Conservation (phyloP, 1,140 invertebrate species). For the Gryon sp. region DNA sequence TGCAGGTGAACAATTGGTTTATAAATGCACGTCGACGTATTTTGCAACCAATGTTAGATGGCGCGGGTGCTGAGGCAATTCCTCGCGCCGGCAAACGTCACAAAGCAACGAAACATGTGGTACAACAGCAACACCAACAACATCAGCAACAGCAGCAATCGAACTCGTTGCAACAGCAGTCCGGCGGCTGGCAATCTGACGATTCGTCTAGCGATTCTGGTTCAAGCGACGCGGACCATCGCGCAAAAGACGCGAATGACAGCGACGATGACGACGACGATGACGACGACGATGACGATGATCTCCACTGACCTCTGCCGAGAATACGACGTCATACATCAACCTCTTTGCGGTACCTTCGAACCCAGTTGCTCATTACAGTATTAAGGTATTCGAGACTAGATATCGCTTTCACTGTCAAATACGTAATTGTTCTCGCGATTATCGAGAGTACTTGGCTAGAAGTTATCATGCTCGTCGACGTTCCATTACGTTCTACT, state of each 20-base stretch:
- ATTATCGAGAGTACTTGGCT: slow-evolving; percentile 73
- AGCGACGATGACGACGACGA: slow-evolving; percentile 76
- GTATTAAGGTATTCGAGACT: slow-evolving; percentile 80
- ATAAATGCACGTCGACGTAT: slow-evolving; percentile 96
- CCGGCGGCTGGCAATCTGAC: slow-evolving; percentile 75
- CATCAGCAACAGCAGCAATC: slow-evolving; percentile 45
- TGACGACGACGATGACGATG: slow-evolving; percentile 76
- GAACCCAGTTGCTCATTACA: slow-evolving; percentile 79
- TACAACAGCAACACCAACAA: slow-evolving; percentile 66
- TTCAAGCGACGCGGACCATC: slow-evolving; percentile 71
- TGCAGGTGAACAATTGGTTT: slow-evolving; percentile 94
- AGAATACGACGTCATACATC: slow-evolving; percentile 67
- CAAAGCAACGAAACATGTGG: slow-evolving; percentile 71
- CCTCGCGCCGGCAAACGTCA: slow-evolving; percentile 72
- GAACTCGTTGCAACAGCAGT: slow-evolving; percentile 42
- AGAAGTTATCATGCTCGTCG: slow-evolving; percentile 75
- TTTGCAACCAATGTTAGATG: slow-evolving; percentile 94
- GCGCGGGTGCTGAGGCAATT: slow-evolving; percentile 71
- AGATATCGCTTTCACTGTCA: slow-evolving; percentile 80
- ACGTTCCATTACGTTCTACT: slow-evolving; percentile 40
- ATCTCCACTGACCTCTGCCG: slow-evolving; percentile 78
- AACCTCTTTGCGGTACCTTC: slow-evolving; percentile 77
- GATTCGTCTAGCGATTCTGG: slow-evolving; percentile 77
- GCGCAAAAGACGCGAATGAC: slow-evolving; percentile 72
- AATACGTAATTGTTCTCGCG: slow-evolving; percentile 78